phyloP scores from a whole-genome alignment of 2,113 vertebrate species.

The western clawed frog (Xenopus tropicalis) region UCB_Xtro_10.0 CM004443.2:128784001-128784500 shows the following conservation, averaged over 20 bases:
- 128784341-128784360: conserved; percentile 71
- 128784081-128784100: conserved; percentile 79
- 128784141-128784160: conserved; percentile 57
- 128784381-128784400: conserved; percentile 77
- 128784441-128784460: conserved; percentile 92
- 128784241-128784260: conserved; percentile 69
- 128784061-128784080: conserved; percentile 52
- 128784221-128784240: conserved; percentile 44
- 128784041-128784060: conserved; percentile 42
- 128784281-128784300: conserved; percentile 60
- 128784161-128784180: conserved; percentile 67
- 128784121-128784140: conserved; percentile 59
- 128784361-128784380: conserved; percentile 73
- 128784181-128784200: conserved; percentile 75
- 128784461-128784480: conserved; percentile 88
- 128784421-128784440: conserved; percentile 89
- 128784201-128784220: conserved; percentile 76
- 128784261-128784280: conserved; percentile 56
- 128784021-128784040: conserved; percentile 61
- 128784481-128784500: conserved; percentile 88
- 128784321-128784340: conserved; percentile 73
- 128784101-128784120: conserved; percentile 61
- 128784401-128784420: conserved; percentile 82
- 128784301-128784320: conserved; percentile 69
- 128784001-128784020: conserved; percentile 81